Evolutionary conservation across 2,113 vertebrate genomes (phyloP).

Genomic region (Lontra canadensis): DNA sequence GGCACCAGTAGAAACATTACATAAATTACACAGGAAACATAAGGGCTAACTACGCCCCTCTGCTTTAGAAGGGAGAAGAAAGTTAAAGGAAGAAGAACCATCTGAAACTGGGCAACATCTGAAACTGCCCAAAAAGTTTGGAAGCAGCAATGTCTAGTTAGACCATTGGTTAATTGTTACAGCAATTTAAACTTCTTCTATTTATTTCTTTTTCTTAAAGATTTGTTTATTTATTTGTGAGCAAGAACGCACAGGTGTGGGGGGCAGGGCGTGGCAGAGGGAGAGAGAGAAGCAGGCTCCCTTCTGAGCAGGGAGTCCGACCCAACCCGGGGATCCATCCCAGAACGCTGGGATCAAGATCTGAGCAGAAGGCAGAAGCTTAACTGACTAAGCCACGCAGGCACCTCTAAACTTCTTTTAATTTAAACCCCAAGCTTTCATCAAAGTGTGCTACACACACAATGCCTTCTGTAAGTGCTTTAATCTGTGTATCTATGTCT

Average conservation of each 20-base stretch:
- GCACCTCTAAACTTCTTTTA: background rate
- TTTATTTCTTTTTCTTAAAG: background rate
- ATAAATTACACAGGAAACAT: slow-evolving; percentile 25
- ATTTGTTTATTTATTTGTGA: background rate
- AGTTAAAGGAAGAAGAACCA: background rate
- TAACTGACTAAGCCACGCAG: background rate
- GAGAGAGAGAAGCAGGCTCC: background rate
- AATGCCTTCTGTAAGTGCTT: background rate
- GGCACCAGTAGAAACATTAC: slow-evolving; percentile 7
- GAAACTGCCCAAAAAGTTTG: background rate
- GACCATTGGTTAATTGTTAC: background rate
- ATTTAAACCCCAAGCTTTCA: background rate
- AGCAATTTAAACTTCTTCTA: background rate
- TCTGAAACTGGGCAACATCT: background rate
- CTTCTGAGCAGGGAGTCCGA: too few relatives aligned
- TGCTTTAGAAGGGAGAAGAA: background rate
- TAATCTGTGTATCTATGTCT: background rate
- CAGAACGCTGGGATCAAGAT: too few relatives aligned
- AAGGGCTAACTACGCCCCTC: background rate
- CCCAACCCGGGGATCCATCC: too few relatives aligned
- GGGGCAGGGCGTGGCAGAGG: background rate
- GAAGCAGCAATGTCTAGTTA: background rate
- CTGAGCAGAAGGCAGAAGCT: too few relatives aligned
- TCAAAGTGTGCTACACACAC: background rate
- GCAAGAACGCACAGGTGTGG: accelerated